Conservation (phyloP, 2,797 vertebrate species). For the Sebastes hopkinsi region DNA sequence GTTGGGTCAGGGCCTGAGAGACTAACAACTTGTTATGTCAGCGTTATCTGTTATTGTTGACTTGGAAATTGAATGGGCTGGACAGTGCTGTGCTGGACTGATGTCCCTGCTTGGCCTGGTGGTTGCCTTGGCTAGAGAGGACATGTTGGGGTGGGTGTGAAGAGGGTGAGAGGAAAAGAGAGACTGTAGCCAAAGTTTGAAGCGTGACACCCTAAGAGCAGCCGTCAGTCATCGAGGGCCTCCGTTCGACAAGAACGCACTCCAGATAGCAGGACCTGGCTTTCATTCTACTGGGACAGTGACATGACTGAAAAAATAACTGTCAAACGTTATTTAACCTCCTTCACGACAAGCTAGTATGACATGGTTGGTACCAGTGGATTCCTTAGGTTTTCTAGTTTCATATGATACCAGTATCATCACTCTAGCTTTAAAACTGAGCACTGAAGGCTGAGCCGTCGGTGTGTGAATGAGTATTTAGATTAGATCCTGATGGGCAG, state of each 20-base stretch:
- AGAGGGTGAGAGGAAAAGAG: slow-evolving; percentile 18
- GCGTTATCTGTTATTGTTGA: slow-evolving; percentile 14
- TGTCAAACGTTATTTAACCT: no score
- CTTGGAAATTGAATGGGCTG: neutral
- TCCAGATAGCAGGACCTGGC: neutral
- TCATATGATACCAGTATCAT: no score
- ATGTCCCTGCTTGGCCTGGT: slow-evolving; percentile 42
- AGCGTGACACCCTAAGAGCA: neutral
- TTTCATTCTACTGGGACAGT: neutral
- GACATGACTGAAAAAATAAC: neutral
- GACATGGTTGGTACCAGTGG: no score
- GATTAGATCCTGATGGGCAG: no score
- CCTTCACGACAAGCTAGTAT: no score
- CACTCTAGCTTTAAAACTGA: no score
- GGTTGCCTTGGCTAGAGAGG: slow-evolving; percentile 25
- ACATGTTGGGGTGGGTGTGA: neutral
- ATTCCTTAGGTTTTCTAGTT: no score
- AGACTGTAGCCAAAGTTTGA: slow-evolving; percentile 11
- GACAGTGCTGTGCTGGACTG: slow-evolving; percentile 31
- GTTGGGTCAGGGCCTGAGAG: no score
- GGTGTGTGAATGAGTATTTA: no score
- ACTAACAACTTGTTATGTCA: neutral
- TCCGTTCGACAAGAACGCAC: neutral
- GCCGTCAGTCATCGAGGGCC: neutral
- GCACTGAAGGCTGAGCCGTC: no score